Evolutionary conservation across 1,140 invertebrate genomes (phyloP).

Genomic region (Augochlora pura): DNA sequence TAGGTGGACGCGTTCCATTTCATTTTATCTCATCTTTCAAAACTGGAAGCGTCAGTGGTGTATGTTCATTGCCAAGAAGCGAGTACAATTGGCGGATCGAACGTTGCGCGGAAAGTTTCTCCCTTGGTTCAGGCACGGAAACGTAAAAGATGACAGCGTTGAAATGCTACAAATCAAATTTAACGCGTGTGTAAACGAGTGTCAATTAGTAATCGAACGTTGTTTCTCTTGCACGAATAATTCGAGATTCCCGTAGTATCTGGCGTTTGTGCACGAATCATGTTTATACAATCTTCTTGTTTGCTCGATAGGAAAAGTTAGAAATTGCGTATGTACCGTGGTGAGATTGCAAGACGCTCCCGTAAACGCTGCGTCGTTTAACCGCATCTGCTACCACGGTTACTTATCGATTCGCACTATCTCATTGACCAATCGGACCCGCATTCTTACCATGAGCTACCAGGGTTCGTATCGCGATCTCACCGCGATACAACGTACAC

Average conservation of each 20-base stretch:
- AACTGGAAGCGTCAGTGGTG: too few species aligned
- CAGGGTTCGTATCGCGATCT: too few species aligned
- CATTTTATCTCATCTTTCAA: too few species aligned
- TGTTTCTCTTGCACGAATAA: constrained; percentile 4
- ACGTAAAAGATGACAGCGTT: constrained; percentile 10
- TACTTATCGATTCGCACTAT: too few species aligned
- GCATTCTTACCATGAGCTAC: too few species aligned
- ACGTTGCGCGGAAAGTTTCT: not conserved
- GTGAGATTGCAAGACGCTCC: not conserved
- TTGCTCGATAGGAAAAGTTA: not conserved
- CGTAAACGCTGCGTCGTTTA: too few species aligned
- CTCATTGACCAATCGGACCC: too few species aligned
- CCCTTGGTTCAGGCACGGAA: not conserved
- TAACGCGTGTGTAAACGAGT: constrained; percentile 29
- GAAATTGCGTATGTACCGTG: not conserved
- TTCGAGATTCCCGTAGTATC: not conserved
- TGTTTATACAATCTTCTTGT: too few species aligned
- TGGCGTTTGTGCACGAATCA: too few species aligned
- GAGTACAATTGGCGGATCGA: constrained; percentile 7
- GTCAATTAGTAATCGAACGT: constrained; percentile 22
- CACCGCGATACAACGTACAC: too few species aligned
- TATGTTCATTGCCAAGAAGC: constrained; percentile 1
- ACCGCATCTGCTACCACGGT: too few species aligned
- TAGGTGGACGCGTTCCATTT: too few species aligned
- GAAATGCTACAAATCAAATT: constrained; percentile 27